A percentile compares a stretch with the other conserved stretches of the same genome.
Conservation (phyloP, 1,140 invertebrate genomes). For the Aphaenogaster floridana region DNA sequence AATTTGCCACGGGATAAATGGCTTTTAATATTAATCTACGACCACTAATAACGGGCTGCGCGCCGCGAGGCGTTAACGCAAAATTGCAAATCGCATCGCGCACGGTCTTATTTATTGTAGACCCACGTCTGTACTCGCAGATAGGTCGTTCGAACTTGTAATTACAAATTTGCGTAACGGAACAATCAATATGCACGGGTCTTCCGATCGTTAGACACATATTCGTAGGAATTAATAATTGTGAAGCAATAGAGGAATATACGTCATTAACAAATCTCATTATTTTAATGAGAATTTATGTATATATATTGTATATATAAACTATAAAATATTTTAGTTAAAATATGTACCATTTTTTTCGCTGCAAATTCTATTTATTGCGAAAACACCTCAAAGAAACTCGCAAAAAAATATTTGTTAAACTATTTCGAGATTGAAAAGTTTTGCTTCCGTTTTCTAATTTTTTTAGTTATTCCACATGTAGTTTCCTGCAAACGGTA, state of each 20-base stretch:
- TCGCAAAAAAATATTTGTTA: neutral
- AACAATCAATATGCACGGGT: conserved; percentile 14
- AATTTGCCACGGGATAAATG: conserved; percentile 44
- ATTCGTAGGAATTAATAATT: neutral
- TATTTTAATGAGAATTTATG: neutral
- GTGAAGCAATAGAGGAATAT: neutral
- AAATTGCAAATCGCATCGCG: conserved; percentile 28
- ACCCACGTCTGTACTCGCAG: neutral
- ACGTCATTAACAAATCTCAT: neutral
- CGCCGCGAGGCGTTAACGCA: neutral
- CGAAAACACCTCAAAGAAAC: neutral
- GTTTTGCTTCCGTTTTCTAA: neutral
- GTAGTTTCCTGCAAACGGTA: neutral
- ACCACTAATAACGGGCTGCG: conserved; percentile 32
- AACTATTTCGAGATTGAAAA: neutral
- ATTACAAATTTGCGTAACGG: conserved; percentile 39
- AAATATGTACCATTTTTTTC: neutral
- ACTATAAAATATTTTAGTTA: neutral
- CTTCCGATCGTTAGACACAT: neutral
- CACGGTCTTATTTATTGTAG: conserved; percentile 35
- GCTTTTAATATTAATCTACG: conserved; percentile 58
- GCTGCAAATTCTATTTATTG: neutral
- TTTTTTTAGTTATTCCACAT: neutral
- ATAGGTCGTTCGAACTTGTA: neutral
- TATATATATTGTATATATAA: neutral